Base-by-base conservation (phyloP, 2,113 vertebrate species). In the Bujurquina vittata region DNA sequence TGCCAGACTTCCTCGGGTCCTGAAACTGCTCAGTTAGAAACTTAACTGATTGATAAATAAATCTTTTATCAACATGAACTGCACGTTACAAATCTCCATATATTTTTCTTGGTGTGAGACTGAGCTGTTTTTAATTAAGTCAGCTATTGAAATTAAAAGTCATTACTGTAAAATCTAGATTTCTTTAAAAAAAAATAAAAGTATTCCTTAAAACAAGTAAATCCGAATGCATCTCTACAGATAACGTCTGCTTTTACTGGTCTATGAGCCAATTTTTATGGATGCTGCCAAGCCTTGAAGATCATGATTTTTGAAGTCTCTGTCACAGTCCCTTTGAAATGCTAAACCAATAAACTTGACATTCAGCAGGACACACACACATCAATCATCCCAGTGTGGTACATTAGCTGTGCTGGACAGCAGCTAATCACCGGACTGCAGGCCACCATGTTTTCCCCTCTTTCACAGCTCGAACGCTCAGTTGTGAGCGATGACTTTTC, bases 401-500 rank as follows among this genome's bases (percentile, higher is more conserved):
- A 2, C 75, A 33, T 77, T 77, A 61, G 40, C 18, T 18, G 40
- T 37, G n/a, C 7, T 62, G 58, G 22, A 75, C 26, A 46, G 14
- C 59, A 58, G 49, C 29, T 67, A 52, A 60, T 73, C 46, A 9
- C 35, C 60, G 37, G 4, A 5, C 62, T 11, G 33, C 33, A 4
- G 12, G 12, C 23, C 12, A 26, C 37, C 46, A 26, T 59, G 35
- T 74, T 56, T 9, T 55, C 22, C 12, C 59, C 43, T 40, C 12
- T 62, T 8, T 10, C 14, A 49, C 74, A 49, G 52, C 49, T 59
- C 1, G 5, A 40, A 22, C 37, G 55, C 17, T n/a, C 67, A 62
- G 35, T 63, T 37, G 22, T 81, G 22, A 87, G 14, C n/a, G 10
- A 83, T 20, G 11, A 75, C 61, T 79, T 81, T 81, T 79, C 89